Evolutionary conservation across 1,140 invertebrate species (phyloP), one percentile per base, ranked within the genome.

Genomic region (Pinna nobilis): DNA sequence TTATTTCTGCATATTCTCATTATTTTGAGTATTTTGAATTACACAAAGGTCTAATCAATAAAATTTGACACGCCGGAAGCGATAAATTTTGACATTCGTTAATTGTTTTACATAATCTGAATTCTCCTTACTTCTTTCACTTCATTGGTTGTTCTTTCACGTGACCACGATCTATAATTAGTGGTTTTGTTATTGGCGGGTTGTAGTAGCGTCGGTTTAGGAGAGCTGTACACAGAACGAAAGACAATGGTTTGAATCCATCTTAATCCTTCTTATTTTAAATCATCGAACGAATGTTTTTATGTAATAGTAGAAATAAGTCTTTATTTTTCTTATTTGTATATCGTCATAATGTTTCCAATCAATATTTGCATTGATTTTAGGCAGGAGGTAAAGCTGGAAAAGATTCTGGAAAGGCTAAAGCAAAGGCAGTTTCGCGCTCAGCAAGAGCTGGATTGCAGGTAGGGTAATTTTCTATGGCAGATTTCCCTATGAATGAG

Each of bases 341-440:
- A 15, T 4, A 9, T 20, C 15, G 5, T 6, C 6, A n/a, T 33
- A n/a, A 59, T 11, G 11, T 13, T 59, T 59, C 37, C 55, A 20
- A 33, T 18, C 15, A 59, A 59, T 59, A 35, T 59, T 33, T 35
- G 9, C 28, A 59, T 59, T 59, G 37, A 35, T 59, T 59, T 59
- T 59, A 59, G 55, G 97, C 97, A 93, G 97, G 97, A 87, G 98
- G 98, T 87, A 99, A 99, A 95, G 97, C 98, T 90, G 98, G 98
- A 86, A 99, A 99, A 92, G 97, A 99, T 92, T 98, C 97, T 59
- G 98, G 98, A 85, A 99, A 99, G 92, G 95, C 97, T n/a, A 99
- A 99, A 91, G 96, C 97, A 57, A 99, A 99, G 92, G 97, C 98
- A 79, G 96, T 99, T 47, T 99, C 98, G 60, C 93, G 98, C 86